Base-by-base conservation (phyloP, 2,113 vertebrate genomes). In the Cisticola juncidis region DNA sequence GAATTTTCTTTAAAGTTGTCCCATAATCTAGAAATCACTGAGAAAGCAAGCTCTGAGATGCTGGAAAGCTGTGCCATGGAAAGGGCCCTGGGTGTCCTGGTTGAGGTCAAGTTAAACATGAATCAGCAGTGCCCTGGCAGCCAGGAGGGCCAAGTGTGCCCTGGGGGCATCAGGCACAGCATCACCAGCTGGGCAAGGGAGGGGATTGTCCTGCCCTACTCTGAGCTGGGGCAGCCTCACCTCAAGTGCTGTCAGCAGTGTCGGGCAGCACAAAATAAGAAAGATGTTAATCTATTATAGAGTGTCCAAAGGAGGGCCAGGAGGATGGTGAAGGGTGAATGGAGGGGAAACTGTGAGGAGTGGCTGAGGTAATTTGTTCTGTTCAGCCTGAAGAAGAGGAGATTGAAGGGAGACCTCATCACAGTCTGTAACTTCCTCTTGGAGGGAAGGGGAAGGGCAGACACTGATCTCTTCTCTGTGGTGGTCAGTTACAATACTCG, bases 101-200 rank as follows among this genome's bases (percentile, higher is more conserved):
- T 33, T 0, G 1, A 6, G 33, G 36, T 22, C 1, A 45, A 60
- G 1, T 0, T 44, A 36, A 60, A 44, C 0, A 0, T 23, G 26
- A 51, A 36, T 0, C 33, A 60, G 26, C 38, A 77, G 18, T 19
- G 72, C 22, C 45, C 38, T 20, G 62, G 54, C 42, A 69, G 18
- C 38, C 54, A 60, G 54, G 38, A 44, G 14, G 22, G 33, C 4
- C 28, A n/a, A 0, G 0, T 0, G 0, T 45, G 23, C 45, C 45
- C 62, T 69, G 47, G 45, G 11, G 0, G 1, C 28, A 68, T 28
- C 64, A 51, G 45, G 26, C 2, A 26, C 33, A 78, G 18, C 62
- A 69, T 28, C 0, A 0, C 16, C 36, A 51, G 45, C 28, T 0
- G 0, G 53, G 28, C 18, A 74, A 45, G 14, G 33, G 23, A 69